A percentile compares a stretch with the other conserved stretches of the same genome.
These are phyloP conservation scores for Salvelinus alpinus DNA, from an alignment of 2,113 vertebrate genomes.

Conservation along the genomic window DNA sequence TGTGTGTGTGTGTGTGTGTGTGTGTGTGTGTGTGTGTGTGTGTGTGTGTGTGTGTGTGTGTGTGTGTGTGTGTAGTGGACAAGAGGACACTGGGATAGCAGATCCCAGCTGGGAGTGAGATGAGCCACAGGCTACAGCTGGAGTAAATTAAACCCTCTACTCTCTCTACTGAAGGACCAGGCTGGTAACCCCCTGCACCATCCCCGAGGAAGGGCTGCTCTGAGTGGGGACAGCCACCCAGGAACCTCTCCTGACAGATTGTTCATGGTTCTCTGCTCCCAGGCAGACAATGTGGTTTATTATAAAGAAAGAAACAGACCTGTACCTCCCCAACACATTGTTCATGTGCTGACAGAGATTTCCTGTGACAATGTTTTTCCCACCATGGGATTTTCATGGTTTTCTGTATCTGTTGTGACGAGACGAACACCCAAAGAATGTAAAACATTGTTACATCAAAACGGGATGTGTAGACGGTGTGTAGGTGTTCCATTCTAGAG, in stretches of 20 bases:
- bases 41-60: neutral
- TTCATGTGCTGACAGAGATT: too few species aligned
- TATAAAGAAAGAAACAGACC: too few species aligned
- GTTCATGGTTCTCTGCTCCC: slow-evolving; percentile 39
- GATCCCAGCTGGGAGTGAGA: slow-evolving; percentile 68
- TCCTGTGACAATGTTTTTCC: too few species aligned
- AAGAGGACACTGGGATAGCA: slow-evolving; percentile 69
- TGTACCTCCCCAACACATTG: too few species aligned
- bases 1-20: slow-evolving; percentile 1
- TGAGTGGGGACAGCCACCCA: slow-evolving; percentile 21
- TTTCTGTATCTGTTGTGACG: too few species aligned
- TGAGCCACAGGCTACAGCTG: slow-evolving; percentile 62
- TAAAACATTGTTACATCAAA: too few species aligned
- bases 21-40: neutral
- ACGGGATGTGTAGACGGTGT: too few species aligned
- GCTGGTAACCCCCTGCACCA: slow-evolving; percentile 13
- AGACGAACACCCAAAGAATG: too few species aligned
- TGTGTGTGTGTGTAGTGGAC: neutral
- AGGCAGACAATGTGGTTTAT: neutral
- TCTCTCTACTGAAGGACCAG: slow-evolving; percentile 54
- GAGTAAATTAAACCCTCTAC: slow-evolving; percentile 74
- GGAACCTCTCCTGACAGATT: slow-evolving; percentile 16
- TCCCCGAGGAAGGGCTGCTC: slow-evolving; percentile 55
- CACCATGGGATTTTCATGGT: too few species aligned
- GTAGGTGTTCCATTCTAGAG: neutral